Evolutionary conservation across 2,888 invertebrate genomes (phyloP).

Genomic region (Anarsia innoxiella): DNA sequence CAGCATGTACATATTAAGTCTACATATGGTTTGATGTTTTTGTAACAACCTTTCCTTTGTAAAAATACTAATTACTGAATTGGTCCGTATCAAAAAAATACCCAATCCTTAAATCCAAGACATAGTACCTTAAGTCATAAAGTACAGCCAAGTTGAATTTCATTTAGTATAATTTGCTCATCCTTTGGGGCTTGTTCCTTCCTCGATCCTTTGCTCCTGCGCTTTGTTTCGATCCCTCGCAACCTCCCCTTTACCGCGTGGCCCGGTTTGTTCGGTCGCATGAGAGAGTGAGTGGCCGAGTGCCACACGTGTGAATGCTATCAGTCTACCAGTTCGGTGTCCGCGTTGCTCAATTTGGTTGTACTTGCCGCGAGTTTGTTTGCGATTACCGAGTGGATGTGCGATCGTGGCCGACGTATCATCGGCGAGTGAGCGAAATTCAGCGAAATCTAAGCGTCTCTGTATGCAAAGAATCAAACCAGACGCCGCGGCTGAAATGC

Average conservation of each 20-base stretch:
- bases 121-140: slow-evolving; percentile 26
- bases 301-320: not conserved
- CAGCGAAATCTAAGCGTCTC: slow-evolving; percentile 55
- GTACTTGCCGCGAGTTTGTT: slow-evolving; percentile 57
- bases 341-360: slow-evolving; percentile 56
- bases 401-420: slow-evolving; percentile 22
- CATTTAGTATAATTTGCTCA: slow-evolving; percentile 43
- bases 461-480: slow-evolving; percentile 31
- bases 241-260: slow-evolving; percentile 17
- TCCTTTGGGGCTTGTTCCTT: slow-evolving; percentile 55
- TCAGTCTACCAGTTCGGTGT: not conserved
- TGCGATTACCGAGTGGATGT: slow-evolving; percentile 48
- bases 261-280: too few relatives aligned
- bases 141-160: slow-evolving; percentile 68
- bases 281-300: too few relatives aligned
- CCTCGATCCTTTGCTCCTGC: slow-evolving; percentile 25
- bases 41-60: too few relatives aligned
- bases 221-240: slow-evolving; percentile 48
- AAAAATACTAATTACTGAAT: too few relatives aligned
- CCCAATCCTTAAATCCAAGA: slow-evolving; percentile 21
- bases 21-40: not conserved
- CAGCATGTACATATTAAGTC: too few relatives aligned
- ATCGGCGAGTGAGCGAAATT: slow-evolving; percentile 66
- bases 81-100: not conserved
- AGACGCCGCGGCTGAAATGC: slow-evolving; percentile 34